phyloP scores from a whole-genome alignment of 2,888 invertebrate species.

The Psylliodes chrysocephalus region DNA sequence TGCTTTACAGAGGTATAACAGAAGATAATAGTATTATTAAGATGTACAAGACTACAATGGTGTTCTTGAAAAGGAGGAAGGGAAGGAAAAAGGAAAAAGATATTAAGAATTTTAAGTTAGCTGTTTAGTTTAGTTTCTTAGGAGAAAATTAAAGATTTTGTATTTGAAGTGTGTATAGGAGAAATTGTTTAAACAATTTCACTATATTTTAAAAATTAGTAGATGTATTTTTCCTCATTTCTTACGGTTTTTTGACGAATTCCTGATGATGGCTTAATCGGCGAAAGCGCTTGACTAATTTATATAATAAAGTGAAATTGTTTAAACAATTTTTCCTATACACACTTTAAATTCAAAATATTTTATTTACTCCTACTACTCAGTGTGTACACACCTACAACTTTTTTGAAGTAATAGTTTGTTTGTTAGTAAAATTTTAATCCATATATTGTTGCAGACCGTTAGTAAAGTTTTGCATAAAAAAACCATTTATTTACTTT shows the following conservation, averaged over 20 bases:
- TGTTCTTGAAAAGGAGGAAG: background rate
- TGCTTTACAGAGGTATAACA: background rate
- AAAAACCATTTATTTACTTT: background rate
- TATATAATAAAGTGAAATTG: too few relatives aligned
- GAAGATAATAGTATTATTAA: background rate
- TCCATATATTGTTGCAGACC: background rate
- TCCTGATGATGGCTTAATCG: too few relatives aligned
- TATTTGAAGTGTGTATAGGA: background rate
- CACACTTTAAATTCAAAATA: background rate
- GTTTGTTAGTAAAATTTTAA: too few relatives aligned
- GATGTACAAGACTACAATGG: constrained; percentile 21
- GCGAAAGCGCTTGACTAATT: too few relatives aligned
- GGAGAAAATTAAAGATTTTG: too few relatives aligned
- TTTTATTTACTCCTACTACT: background rate
- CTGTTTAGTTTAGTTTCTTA: background rate
- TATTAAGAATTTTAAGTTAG: background rate
- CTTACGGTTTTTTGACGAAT: background rate
- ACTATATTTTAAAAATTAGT: background rate
- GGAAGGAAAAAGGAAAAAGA: background rate
- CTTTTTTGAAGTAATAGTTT: too few relatives aligned
- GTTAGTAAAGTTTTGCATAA: background rate
- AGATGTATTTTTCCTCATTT: background rate
- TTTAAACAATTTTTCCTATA: too few relatives aligned
- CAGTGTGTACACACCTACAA: too few relatives aligned
- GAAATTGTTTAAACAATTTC: too few relatives aligned